A percentile compares a stretch with the other conserved stretches of the same genome.
Conservation (phyloP, 2,113 vertebrate species). For the Aspidoscelis tigris region DNA sequence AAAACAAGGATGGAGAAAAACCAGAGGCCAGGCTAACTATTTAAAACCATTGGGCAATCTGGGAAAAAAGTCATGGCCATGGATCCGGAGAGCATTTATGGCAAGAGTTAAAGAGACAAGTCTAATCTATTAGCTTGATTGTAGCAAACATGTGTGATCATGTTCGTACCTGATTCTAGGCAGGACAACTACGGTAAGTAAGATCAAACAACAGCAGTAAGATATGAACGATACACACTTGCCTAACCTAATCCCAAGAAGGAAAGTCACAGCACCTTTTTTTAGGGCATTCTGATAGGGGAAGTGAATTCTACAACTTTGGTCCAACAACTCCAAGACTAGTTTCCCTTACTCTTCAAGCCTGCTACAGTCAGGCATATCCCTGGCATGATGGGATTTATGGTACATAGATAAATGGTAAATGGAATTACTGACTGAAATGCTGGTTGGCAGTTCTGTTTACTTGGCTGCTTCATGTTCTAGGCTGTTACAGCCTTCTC, state of each 20-base stretch:
- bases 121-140: not conserved
- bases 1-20: conserved; percentile 24
- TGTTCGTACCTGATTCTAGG: not conserved
- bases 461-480: no score
- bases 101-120: not conserved
- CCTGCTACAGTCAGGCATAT: not conserved
- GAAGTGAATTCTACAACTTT: not conserved
- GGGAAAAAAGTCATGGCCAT: not conserved
- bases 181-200: not conserved
- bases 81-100: not conserved
- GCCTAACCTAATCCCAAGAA: not conserved
- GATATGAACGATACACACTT: no score
- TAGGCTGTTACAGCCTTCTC: no score
- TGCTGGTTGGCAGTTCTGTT: no score
- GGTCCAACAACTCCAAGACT: not conserved
- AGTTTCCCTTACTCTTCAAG: not conserved
- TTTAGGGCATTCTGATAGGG: not conserved
- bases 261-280: not conserved
- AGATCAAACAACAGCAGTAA: not conserved
- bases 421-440: no score
- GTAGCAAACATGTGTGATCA: not conserved
- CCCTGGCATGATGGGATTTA: no score
- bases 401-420: no score
- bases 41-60: conserved; percentile 18
- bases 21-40: not conserved